Percentiles rank a stretch among this genome's conserved stretches.
Evolutionary conservation across 2,113 vertebrate species (phyloP).

Genomic region (Oncorhynchus gorbuscha): DNA sequence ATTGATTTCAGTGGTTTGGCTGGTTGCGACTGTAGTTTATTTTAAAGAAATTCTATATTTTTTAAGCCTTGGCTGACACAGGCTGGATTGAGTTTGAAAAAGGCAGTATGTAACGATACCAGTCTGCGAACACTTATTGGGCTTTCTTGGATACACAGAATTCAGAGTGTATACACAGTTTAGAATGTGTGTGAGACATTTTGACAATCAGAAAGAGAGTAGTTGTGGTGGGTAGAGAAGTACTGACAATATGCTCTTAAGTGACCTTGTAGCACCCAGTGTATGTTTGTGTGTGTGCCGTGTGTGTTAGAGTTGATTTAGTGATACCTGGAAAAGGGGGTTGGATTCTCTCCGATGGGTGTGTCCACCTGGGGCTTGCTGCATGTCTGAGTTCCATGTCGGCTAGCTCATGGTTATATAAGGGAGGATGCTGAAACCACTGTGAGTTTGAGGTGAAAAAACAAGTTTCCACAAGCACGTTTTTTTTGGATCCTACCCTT

Average conservation of each 20-base stretch:
- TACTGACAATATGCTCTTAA: neutral
- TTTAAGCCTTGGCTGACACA: neutral
- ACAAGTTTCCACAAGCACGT: constrained; percentile 57
- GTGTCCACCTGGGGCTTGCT: constrained; percentile 40
- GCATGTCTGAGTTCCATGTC: neutral
- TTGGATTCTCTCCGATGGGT: constrained; percentile 33
- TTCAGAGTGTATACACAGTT: neutral
- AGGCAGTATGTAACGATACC: neutral
- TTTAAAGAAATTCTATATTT: constrained; percentile 4
- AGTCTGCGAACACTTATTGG: neutral
- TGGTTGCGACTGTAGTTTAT: constrained; percentile 6
- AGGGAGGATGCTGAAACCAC: constrained; percentile 19
- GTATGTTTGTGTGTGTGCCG: neutral
- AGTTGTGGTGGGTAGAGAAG: neutral
- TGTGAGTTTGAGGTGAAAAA: constrained; percentile 38
- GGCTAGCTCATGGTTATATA: constrained; percentile 17
- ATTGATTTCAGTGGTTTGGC: constrained; percentile 20
- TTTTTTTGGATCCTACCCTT: constrained; percentile 36
- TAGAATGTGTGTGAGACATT: neutral
- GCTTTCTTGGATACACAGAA: too few species aligned
- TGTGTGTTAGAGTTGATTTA: constrained; percentile 47
- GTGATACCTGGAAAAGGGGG: constrained; percentile 14
- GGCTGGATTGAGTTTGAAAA: neutral
- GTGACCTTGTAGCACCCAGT: constrained; percentile 21
- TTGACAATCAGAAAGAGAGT: neutral